Conservation (phyloP, 1,140 invertebrate species). For the Lepidurus arcticus region DNA sequence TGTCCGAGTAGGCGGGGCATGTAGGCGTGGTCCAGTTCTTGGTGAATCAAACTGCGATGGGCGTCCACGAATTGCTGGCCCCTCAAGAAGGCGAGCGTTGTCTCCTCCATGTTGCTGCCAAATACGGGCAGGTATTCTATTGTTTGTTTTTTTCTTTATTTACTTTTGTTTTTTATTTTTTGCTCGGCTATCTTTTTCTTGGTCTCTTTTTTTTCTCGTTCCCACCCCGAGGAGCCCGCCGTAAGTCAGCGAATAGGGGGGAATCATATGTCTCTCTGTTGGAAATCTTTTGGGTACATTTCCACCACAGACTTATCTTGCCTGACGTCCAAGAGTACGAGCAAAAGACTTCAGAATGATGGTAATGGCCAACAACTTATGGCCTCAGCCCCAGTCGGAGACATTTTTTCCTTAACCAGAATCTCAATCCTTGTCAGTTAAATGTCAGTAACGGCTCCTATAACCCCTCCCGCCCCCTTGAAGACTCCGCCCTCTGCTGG, state of each 20-base stretch:
- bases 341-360: neutral
- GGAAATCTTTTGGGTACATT: neutral
- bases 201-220: slow-evolving; percentile 25
- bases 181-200: neutral
- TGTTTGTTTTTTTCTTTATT: slow-evolving; percentile 5
- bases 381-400: neutral
- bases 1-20: slow-evolving; percentile 41
- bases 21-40: slow-evolving; percentile 45
- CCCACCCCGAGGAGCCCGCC: neutral
- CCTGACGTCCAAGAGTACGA: neutral
- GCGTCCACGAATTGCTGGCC: slow-evolving; percentile 37
- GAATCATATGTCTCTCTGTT: slow-evolving; percentile 12
- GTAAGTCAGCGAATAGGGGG: neutral
- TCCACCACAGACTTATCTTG: neutral
- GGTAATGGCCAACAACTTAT: neutral
- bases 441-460: neutral
- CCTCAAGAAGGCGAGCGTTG: slow-evolving; percentile 42
- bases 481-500: neutral
- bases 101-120: slow-evolving; percentile 45
- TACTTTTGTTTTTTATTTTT: neutral
- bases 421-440: neutral
- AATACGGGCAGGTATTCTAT: slow-evolving; percentile 42
- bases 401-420: slow-evolving; percentile 4
- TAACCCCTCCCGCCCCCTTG: neutral
- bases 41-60: slow-evolving; percentile 42